phyloP scores from a whole-genome alignment of 2,888 invertebrate species.

The Theretra japonica region DNA sequence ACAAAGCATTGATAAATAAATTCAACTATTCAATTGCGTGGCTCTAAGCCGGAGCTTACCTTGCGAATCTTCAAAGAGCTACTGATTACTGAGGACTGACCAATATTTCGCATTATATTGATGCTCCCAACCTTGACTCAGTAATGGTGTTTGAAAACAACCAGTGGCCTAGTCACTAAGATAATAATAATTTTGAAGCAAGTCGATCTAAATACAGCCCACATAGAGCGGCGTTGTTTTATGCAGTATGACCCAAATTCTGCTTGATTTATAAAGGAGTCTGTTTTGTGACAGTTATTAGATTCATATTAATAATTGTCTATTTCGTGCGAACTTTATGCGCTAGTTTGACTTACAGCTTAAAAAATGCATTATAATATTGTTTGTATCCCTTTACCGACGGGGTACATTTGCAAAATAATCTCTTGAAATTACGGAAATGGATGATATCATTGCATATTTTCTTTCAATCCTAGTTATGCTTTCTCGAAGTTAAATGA shows the following conservation, averaged over 20 bases:
- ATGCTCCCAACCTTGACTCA: neutral
- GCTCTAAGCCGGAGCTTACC: neutral
- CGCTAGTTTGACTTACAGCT: too few species aligned
- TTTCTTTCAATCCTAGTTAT: too few species aligned
- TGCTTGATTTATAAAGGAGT: neutral
- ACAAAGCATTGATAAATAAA: neutral
- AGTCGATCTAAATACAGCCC: neutral
- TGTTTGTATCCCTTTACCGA: too few species aligned
- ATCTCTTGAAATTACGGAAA: too few species aligned
- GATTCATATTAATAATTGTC: neutral
- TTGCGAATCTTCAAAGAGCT: neutral
- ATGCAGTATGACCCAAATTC: neutral
- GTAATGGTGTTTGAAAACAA: conserved; percentile 5
- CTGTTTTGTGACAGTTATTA: neutral
- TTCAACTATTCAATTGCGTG: neutral
- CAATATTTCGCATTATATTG: conserved; percentile 1
- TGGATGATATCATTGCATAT: too few species aligned
- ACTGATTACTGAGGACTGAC: neutral
- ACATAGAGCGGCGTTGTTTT: neutral
- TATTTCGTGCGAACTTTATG: neutral
- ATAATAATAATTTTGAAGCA: neutral
- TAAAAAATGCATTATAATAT: too few species aligned
- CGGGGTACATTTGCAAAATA: too few species aligned
- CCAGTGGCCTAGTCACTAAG: neutral
- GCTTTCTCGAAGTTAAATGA: too few species aligned